phyloP scores from a whole-genome alignment of 2,888 invertebrate species.

The Brachyptera putata region DNA sequence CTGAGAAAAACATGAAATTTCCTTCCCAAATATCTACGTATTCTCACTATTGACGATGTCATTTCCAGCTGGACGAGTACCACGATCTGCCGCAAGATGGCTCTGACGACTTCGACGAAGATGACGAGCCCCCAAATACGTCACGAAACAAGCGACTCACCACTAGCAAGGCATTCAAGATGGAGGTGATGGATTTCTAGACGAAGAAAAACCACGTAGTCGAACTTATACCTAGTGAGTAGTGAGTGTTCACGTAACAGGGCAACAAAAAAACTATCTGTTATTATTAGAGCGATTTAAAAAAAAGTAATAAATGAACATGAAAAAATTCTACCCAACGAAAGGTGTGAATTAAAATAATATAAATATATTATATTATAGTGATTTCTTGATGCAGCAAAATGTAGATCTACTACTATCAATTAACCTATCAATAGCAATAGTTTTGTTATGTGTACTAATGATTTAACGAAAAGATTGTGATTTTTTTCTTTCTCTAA shows the following conservation, averaged over 20 bases:
- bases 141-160: conserved; percentile 42
- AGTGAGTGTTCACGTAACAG: neutral
- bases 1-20: no score
- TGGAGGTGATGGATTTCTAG: conserved; percentile 55
- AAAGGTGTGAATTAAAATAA: no score
- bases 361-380: neutral
- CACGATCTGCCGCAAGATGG: conserved; percentile 45
- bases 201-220: neutral
- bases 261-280: neutral
- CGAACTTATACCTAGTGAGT: neutral
- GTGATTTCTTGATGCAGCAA: neutral
- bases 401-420: neutral
- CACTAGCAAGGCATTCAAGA: conserved; percentile 50
- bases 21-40: no score
- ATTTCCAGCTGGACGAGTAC: conserved; percentile 48
- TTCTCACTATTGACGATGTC: no score
- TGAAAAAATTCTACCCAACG: no score
- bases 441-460: neutral
- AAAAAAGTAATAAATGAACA: no score
- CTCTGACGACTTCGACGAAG: conserved; percentile 46
- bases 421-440: neutral
- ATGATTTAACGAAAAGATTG: neutral
- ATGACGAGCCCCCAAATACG: conserved; percentile 44
- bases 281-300: neutral
- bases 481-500: neutral